Base-by-base conservation (phyloP, 2,888 invertebrate genomes). In the Candidula unifasciata region DNA sequence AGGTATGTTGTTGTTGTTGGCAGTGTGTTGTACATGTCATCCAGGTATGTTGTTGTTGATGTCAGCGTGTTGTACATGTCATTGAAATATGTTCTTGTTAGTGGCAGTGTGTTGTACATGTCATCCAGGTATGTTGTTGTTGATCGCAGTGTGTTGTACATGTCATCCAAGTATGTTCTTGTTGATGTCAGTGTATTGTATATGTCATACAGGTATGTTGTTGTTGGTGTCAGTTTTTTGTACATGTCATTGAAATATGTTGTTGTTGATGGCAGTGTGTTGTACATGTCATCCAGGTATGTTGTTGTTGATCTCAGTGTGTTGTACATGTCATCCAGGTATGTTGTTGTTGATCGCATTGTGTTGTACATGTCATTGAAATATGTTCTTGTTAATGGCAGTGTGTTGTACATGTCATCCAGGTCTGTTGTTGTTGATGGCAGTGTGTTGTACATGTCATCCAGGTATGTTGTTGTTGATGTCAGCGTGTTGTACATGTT, bases 201-300 rank as follows among this genome's bases (percentile, higher is more conserved):
- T 83, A 8, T 83, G 79, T 60, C 64, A 79, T 24, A 78, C 83
- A 69, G 83, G 83, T 83, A 73, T 37, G 64, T 10, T 57, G 35
- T 44, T 37, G 13, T 37, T 71, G 24, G 8, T 37, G 21, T 3
- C 27, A 5, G 54, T 13, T 13, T 27, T n/a, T 3, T 44, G 44
- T 44, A 10, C 8, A 10, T 44, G 44, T 44, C 10, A 10, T 44
- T 44, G 44, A 10, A 10, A 13, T 44, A n/a, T 44, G 0, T 44
- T 44, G 44, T 44, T 44, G 44, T 44, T 44, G 44, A 6, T 44
- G 10, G 66, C 44, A 6, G 44, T 44, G n/a, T 44, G n/a, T 66
- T 13, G 27, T 24, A 27, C n/a, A 27, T 24, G 3, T 13, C 66
- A 66, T 66, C 66, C 27, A 66, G 66, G 66, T 66, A 44, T 66